Conservation (phyloP, 2,113 vertebrate species). For the Numenius arquata region DNA sequence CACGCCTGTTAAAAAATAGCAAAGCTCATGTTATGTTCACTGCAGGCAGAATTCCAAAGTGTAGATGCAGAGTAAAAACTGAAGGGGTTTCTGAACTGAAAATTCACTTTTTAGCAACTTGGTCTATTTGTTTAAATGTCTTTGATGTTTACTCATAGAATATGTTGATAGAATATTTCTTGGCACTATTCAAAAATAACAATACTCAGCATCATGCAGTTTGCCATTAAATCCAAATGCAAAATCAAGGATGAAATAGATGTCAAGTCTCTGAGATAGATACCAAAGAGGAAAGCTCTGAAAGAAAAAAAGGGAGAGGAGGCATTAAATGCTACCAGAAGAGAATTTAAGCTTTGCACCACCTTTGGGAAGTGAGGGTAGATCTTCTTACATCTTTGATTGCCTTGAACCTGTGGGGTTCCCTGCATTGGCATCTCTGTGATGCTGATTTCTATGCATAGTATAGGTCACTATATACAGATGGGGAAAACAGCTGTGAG, state of each 20-base stretch:
- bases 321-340: background rate
- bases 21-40: background rate
- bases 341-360: background rate
- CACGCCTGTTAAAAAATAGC: background rate
- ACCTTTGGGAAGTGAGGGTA: background rate
- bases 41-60: background rate
- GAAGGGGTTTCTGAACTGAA: background rate
- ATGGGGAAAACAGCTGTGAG: background rate
- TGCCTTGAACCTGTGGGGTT: background rate
- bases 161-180: background rate
- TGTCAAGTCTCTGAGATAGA: background rate
- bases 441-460: background rate
- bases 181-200: background rate
- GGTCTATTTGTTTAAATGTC: background rate
- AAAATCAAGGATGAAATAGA: background rate
- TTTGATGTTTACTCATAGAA: background rate
- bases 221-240: background rate
- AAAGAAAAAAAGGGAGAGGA: background rate
- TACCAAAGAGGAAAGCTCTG: background rate
- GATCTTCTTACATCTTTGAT: background rate
- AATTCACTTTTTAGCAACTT: background rate
- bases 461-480: background rate
- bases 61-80: background rate
- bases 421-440: background rate
- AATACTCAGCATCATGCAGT: background rate